Percentiles rank a stretch among this genome's conserved stretches.
phyloP scores from a whole-genome alignment of 2,888 invertebrate species.

The Gnatocerus cornutus region DNA sequence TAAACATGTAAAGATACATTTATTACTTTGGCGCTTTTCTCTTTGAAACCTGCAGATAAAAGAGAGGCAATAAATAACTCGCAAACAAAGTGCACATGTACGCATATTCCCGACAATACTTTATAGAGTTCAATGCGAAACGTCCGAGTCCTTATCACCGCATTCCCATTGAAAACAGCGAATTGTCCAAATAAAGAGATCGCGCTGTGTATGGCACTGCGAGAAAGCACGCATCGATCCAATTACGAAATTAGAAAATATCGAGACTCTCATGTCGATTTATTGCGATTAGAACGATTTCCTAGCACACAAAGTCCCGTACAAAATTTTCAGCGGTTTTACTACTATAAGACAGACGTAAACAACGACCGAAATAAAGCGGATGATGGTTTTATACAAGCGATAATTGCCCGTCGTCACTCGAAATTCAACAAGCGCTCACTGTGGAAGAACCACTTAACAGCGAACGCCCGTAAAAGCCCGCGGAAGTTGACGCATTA shows the following conservation, averaged over 20 bases:
- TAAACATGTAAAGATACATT: slow-evolving; percentile 50
- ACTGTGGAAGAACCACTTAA: slow-evolving; percentile 40
- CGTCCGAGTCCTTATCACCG: slow-evolving; percentile 49
- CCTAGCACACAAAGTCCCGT: slow-evolving; percentile 15
- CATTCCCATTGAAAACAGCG: slow-evolving; percentile 62
- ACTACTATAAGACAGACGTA: slow-evolving; percentile 41
- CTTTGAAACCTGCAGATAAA: slow-evolving; percentile 44
- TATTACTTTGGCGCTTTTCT: slow-evolving; percentile 51
- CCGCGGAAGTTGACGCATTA: slow-evolving; percentile 33
- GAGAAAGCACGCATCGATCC: slow-evolving; percentile 59
- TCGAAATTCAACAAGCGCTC: slow-evolving; percentile 42
- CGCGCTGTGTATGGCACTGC: slow-evolving; percentile 62
- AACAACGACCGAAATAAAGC: slow-evolving; percentile 43
- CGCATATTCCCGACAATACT: slow-evolving; percentile 45
- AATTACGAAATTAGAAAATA: slow-evolving; percentile 55
- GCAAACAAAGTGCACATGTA: slow-evolving; percentile 54
- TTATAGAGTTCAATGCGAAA: slow-evolving; percentile 43
- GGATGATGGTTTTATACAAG: slow-evolving; percentile 45
- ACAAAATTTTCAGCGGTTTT: slow-evolving; percentile 32
- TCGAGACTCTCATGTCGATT: slow-evolving; percentile 33
- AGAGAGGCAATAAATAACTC: slow-evolving; percentile 53
- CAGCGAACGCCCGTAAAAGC: slow-evolving; percentile 28
- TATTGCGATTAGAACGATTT: slow-evolving; percentile 40
- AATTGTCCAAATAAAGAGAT: slow-evolving; percentile 65
- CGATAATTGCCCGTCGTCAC: slow-evolving; percentile 45